Percentiles rank a stretch among this genome's conserved stretches.
Evolutionary conservation across 2,797 vertebrate genomes (phyloP).

Genomic region (Strix occidentalis): DNA sequence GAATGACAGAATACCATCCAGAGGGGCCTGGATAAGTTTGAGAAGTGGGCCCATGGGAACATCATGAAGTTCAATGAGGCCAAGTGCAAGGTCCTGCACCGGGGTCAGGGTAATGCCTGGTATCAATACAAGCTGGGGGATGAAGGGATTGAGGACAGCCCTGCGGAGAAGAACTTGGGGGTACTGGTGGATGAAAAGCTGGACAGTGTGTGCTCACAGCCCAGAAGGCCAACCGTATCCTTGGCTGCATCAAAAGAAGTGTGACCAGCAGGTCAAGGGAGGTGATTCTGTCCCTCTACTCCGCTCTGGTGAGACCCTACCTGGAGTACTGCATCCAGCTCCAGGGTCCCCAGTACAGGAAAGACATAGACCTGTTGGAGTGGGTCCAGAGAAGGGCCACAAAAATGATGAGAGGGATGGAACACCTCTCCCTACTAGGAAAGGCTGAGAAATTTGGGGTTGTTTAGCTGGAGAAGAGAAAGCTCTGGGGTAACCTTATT

Average conservation of each 20-base stretch:
- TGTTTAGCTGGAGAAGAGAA: neutral
- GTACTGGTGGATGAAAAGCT: neutral
- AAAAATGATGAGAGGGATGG: accelerated
- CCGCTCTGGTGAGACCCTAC: no score
- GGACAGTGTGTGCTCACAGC: accelerated
- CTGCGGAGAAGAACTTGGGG: no score
- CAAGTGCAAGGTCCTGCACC: neutral
- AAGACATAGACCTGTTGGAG: neutral
- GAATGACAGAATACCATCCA: neutral
- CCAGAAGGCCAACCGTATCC: neutral
- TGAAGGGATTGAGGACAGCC: neutral
- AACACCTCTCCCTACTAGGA: neutral
- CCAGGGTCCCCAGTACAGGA: no score
- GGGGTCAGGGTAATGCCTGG: no score
- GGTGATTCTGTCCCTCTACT: neutral
- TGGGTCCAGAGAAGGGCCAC: neutral
- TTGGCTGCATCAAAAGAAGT: neutral
- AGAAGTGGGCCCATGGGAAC: neutral
- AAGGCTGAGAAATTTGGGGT: neutral
- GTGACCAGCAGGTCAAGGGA: no score
- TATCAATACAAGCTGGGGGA: neutral
- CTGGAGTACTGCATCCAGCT: accelerated
- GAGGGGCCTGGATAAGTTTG: neutral
- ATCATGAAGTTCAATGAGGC: neutral
- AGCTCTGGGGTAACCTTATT: accelerated